phyloP scores from a whole-genome alignment of 2,113 vertebrate genomes.

The Boulengeromyrus knoepffleri region DNA sequence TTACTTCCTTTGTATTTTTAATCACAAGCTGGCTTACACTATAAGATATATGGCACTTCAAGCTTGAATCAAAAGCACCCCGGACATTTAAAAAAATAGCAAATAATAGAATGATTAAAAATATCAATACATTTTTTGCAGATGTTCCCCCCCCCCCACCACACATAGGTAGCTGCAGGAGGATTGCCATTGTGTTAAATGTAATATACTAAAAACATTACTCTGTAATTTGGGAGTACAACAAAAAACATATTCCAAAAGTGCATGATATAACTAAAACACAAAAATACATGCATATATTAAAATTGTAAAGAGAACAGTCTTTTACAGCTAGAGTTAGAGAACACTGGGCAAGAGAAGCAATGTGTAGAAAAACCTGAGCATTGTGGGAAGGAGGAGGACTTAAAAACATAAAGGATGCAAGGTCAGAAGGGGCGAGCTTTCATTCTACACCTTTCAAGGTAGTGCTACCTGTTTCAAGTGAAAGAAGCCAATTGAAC shows the following conservation, averaged over 20 bases:
- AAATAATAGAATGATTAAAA: neutral
- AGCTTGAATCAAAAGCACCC: neutral
- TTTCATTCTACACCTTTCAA: neutral
- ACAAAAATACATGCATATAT: neutral
- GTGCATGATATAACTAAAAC: neutral
- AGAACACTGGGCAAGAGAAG: neutral
- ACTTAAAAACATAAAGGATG: neutral
- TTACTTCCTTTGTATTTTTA: neutral
- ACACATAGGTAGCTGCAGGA: neutral
- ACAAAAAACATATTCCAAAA: neutral
- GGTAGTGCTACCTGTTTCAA: neutral
- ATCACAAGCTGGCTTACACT: neutral
- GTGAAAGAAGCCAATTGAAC: neutral
- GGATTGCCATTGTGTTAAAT: neutral
- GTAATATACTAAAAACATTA: neutral
- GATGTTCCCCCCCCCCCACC: neutral
- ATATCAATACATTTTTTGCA: neutral
- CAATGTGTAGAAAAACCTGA: neutral
- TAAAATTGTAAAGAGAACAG: neutral
- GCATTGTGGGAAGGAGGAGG: neutral
- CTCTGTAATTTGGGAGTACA: neutral
- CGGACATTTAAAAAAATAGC: neutral
- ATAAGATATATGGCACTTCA: neutral
- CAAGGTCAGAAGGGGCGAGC: neutral
- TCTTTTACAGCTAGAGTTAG: neutral